These are phyloP conservation scores for Nixonia krombeini DNA, from an alignment of 1,140 invertebrate genomes.

Conservation along the genomic window DNA sequence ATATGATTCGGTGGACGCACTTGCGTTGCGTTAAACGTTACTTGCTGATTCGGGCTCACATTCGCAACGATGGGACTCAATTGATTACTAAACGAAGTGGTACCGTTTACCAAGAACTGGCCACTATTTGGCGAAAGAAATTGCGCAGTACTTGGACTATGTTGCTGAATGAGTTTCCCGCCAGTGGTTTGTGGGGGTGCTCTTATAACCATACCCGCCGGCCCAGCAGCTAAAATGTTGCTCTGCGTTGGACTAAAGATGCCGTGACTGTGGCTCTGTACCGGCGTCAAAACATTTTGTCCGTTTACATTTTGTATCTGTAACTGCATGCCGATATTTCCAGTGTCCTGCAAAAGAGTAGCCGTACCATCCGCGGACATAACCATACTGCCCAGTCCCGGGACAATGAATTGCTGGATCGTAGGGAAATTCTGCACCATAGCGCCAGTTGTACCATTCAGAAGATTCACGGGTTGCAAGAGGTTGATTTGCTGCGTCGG, in stretches of 20 bases:
- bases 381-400: conserved; percentile 83
- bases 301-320: conserved; percentile 86
- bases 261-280: conserved; percentile 75
- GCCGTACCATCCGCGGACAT: conserved; percentile 81
- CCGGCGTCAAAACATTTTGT: conserved; percentile 82
- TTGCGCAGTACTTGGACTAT: conserved; percentile 76
- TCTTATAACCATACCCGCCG: conserved; percentile 83
- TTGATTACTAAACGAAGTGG: conserved; percentile 79
- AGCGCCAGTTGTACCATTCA: conserved; percentile 79
- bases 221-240: conserved; percentile 78
- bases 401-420: conserved; percentile 87
- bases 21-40: conserved; percentile 77
- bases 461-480: conserved; percentile 84
- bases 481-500: conserved; percentile 84
- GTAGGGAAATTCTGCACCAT: conserved; percentile 84
- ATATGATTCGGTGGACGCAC: conserved; percentile 71
- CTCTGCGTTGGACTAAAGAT: conserved; percentile 73
- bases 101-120: conserved; percentile 82
- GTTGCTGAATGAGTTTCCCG: conserved; percentile 81
- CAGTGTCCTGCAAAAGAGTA: conserved; percentile 77
- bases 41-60: conserved; percentile 79
- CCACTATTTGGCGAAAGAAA: conserved; percentile 81
- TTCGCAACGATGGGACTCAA: conserved; percentile 83
- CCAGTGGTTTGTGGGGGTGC: conserved; percentile 77
- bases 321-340: conserved; percentile 79